Percentiles rank a stretch among this genome's conserved stretches.
Evolutionary conservation across 2,113 vertebrate genomes (phyloP).

Genomic region (Oreochromis niloticus): DNA sequence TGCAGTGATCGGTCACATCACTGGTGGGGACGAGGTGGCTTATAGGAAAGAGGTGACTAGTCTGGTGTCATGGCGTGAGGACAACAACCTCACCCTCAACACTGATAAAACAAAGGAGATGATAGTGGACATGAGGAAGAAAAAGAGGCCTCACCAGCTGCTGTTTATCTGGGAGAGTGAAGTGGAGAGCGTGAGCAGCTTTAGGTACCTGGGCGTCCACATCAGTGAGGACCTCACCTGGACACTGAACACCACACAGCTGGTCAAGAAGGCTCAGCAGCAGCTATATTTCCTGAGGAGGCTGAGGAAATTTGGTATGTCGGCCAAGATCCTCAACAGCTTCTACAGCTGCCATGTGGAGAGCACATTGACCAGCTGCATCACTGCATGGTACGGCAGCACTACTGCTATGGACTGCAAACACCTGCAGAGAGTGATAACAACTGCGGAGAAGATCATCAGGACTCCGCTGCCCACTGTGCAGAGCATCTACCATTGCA

Average conservation of each 20-base stretch:
- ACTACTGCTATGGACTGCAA: background rate
- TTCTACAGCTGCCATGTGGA: fast-evolving
- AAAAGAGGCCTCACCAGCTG: background rate
- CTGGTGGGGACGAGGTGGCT: fast-evolving
- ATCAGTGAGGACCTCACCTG: background rate
- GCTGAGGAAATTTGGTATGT: fast-evolving
- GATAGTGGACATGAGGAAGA: background rate
- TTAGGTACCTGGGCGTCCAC: background rate
- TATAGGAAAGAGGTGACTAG: background rate
- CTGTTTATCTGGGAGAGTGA: fast-evolving
- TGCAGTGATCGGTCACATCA: fast-evolving
- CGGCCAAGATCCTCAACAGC: background rate
- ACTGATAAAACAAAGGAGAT: background rate
- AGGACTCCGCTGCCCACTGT: fast-evolving
- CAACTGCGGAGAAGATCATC: background rate
- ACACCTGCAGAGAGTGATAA: background rate
- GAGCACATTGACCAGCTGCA: background rate
- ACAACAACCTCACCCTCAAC: background rate
- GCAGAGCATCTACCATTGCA: background rate
- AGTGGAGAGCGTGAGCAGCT: background rate
- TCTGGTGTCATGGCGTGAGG: fast-evolving
- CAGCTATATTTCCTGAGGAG: fast-evolving
- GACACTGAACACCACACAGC: background rate
- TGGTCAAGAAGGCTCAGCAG: background rate
- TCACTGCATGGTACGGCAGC: fast-evolving